Conservation (phyloP, 2,797 vertebrate species). For the Rhabdophis nuchalis region DNA sequence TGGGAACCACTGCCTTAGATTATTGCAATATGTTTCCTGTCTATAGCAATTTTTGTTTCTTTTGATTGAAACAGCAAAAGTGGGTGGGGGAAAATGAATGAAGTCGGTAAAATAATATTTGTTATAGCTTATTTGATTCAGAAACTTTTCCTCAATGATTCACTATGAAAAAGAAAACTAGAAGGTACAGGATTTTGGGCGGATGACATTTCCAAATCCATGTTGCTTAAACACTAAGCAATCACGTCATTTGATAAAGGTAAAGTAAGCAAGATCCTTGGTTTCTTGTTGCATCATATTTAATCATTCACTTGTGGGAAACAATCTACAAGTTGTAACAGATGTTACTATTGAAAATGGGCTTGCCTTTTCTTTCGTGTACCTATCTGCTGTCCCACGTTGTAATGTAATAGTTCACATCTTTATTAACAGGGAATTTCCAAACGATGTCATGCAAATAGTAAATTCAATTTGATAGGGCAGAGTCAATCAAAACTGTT, state of each 20-base stretch:
- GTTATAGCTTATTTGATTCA: not conserved
- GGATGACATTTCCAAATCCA: not conserved
- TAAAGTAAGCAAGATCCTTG: not conserved
- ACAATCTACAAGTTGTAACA: not conserved
- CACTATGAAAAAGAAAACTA: not conserved
- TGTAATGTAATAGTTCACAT: not conserved
- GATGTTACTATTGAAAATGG: too few species aligned
- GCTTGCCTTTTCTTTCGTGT: not conserved
- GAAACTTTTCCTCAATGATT: not conserved
- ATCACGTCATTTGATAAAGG: not conserved
- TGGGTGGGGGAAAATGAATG: not conserved
- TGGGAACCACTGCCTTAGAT: too few species aligned
- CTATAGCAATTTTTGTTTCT: not conserved
- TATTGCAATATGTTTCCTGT: not conserved
- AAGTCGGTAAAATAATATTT: not conserved
- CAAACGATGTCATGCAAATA: not conserved
- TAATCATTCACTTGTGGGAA: not conserved
- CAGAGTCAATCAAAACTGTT: not conserved
- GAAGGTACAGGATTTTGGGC: not conserved
- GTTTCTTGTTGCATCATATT: not conserved
- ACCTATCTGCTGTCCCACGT: not conserved
- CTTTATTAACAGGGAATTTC: not conserved
- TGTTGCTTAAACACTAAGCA: not conserved
- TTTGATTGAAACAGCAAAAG: not conserved
- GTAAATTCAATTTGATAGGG: not conserved